These are phyloP conservation scores for pig (Sus scrofa) DNA, from an alignment of 2,113 vertebrate species.

Conservation along the genomic window DNA sequence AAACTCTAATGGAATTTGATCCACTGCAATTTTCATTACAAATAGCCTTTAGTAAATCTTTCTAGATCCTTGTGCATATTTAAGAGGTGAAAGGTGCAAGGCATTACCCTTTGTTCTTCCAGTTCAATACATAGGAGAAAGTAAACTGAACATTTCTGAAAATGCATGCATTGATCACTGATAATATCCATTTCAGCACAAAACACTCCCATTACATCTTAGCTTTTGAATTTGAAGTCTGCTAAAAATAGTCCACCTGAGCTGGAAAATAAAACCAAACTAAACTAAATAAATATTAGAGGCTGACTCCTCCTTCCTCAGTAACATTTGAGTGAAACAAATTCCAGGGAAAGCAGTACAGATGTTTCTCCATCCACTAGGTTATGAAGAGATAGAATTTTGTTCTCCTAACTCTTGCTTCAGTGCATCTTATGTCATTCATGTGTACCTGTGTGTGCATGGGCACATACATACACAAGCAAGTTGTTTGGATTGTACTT, in stretches of 20 bases:
- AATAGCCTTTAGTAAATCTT: background rate
- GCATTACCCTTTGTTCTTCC: background rate
- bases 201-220: background rate
- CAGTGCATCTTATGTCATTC: background rate
- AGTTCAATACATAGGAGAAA: background rate
- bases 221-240: background rate
- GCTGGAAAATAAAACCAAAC: background rate
- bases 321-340: background rate
- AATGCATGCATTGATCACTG: background rate
- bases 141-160: background rate
- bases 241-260: background rate
- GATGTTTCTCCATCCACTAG: background rate
- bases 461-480: too few relatives aligned
- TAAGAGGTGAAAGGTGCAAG: background rate
- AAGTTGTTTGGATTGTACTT: background rate
- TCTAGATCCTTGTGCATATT: background rate
- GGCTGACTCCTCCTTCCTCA: background rate
- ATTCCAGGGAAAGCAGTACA: background rate
- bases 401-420: background rate
- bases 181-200: background rate
- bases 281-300: background rate
- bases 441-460: background rate
- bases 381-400: background rate
- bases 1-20: slow-evolving; percentile 51
- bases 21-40: slow-evolving; percentile 39